A percentile compares a stretch with the other conserved stretches of the same genome.
phyloP scores from a whole-genome alignment of 2,113 vertebrate genomes.

The Sphaerodactylus townsendi region DNA sequence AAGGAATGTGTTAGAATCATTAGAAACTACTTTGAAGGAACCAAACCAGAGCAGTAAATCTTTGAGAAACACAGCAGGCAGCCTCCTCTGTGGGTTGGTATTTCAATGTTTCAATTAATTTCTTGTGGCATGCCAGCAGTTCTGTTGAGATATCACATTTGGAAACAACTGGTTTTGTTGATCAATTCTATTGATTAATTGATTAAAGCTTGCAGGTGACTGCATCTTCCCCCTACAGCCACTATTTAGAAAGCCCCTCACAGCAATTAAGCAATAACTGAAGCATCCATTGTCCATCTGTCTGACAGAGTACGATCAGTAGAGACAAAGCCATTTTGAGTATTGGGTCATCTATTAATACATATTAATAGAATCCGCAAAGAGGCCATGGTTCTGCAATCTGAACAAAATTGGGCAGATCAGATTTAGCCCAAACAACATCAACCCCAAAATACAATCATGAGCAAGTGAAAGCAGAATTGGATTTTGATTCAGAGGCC shows the following conservation, averaged over 20 bases:
- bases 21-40: not conserved
- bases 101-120: not conserved
- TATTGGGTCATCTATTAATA: not conserved
- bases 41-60: not conserved
- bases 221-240: not conserved
- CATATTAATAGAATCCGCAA: conserved; percentile 20
- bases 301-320: not conserved
- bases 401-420: not conserved
- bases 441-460: not conserved
- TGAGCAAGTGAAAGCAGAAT: conserved; percentile 4
- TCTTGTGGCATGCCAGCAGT: not conserved
- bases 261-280: not conserved
- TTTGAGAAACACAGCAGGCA: not conserved
- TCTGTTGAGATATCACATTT: not conserved
- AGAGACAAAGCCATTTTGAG: not conserved
- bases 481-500: conserved; percentile 40
- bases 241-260: not conserved
- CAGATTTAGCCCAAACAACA: not conserved
- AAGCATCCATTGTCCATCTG: not conserved
- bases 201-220: not conserved
- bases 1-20: not conserved
- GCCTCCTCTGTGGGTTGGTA: not conserved
- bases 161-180: not conserved
- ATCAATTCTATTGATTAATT: not conserved
- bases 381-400: conserved; percentile 22